Percentiles rank a stretch among this genome's conserved stretches.
These are phyloP conservation scores for Isurus oxyrinchus DNA, from an alignment of 2,113 vertebrate species.

Conservation along the genomic window DNA sequence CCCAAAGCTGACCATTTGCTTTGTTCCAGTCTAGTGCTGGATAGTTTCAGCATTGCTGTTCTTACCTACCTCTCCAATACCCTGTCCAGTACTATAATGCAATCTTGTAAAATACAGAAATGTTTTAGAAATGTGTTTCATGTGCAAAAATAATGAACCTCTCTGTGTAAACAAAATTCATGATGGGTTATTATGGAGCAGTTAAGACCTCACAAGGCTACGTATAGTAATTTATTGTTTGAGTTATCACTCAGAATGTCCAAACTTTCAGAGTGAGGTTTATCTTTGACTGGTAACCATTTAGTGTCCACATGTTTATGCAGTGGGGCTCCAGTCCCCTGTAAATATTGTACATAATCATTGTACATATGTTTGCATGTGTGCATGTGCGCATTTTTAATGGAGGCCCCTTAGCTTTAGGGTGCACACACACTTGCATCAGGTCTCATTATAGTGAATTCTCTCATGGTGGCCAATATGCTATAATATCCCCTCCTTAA, in stretches of 20 bases:
- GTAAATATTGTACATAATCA: background rate
- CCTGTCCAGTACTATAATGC: background rate
- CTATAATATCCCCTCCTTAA: conserved; percentile 3
- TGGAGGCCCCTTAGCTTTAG: background rate
- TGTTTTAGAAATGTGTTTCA: background rate
- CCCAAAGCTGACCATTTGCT: background rate
- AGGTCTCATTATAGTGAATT: background rate
- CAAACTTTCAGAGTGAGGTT: background rate
- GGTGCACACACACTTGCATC: background rate
- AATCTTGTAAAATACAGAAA: background rate
- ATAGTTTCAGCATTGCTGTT: background rate
- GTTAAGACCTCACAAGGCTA: background rate
- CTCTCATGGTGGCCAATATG: conserved; percentile 2
- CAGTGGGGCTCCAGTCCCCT: background rate
- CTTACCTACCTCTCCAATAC: background rate
- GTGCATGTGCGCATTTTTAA: background rate
- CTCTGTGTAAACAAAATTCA: background rate
- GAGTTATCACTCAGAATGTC: background rate
- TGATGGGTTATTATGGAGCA: no score
- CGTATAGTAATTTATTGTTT: background rate
- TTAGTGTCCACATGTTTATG: background rate
- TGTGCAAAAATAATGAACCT: background rate
- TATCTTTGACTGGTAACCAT: background rate
- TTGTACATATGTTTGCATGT: background rate
- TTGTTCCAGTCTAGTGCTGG: background rate